These are phyloP conservation scores for Tuberolachnus salignus DNA, from an alignment of 2,888 invertebrate genomes.

Conservation along the genomic window DNA sequence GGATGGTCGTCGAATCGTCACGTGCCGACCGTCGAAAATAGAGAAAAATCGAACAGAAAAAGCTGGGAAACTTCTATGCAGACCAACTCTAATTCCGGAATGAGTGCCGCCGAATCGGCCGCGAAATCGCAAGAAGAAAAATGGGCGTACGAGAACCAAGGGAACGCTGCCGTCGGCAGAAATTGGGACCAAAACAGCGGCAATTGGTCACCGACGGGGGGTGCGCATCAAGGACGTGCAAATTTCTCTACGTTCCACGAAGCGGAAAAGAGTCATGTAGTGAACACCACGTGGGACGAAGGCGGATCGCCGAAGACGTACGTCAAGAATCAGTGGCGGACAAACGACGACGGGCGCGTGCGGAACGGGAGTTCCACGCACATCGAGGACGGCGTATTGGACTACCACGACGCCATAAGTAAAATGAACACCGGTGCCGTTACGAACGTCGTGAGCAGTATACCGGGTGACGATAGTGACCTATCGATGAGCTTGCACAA, in stretches of 20 bases:
- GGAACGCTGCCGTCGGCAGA: conserved; percentile 43
- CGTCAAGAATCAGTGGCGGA: conserved; percentile 59
- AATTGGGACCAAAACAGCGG: background rate
- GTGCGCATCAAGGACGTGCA: background rate
- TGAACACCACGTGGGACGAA: conserved; percentile 60
- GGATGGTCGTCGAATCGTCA: conserved; percentile 3
- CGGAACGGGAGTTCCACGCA: conserved; percentile 59
- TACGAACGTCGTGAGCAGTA: background rate
- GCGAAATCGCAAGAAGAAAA: background rate
- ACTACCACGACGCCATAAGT: conserved; percentile 33
- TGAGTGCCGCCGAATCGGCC: background rate
- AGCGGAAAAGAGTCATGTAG: conserved; percentile 39
- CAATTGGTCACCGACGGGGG: background rate
- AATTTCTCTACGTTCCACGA: conserved; percentile 52
- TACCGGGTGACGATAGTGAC: conserved; percentile 45
- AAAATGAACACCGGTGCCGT: conserved; percentile 24
- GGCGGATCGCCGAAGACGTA: conserved; percentile 58
- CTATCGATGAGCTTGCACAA: conserved; percentile 20
- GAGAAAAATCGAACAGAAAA: too few species aligned
- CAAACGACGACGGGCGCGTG: conserved; percentile 60
- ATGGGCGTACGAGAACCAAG: conserved; percentile 35
- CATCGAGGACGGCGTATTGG: conserved; percentile 53
- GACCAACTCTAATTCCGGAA: too few species aligned
- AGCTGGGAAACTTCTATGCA: too few species aligned
- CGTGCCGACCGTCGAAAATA: conserved; percentile 17